Base-by-base conservation (phyloP, 2,797 vertebrate genomes). In the Aulostomus chinensis region DNA sequence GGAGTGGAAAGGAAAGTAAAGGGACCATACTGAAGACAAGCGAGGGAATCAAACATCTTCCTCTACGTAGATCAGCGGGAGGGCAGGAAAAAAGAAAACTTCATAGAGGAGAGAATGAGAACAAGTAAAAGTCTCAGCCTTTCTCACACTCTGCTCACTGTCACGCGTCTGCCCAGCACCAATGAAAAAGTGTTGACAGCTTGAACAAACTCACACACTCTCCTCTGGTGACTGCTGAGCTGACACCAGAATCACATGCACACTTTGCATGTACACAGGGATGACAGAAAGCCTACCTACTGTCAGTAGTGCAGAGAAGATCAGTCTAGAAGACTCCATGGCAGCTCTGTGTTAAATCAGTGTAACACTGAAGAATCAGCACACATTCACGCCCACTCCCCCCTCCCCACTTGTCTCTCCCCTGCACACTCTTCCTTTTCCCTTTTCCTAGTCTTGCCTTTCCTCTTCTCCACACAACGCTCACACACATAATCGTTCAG, bases 321-420 rank as follows among this genome's bases (percentile, higher is more conserved):
- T 50, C 66, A 63, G 56, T 80, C 62, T 59, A 40, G 59, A 63
- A 68, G 68, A 48, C 50, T 85, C 80, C 87, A 89, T 91, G 64
- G 60, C 77, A 66, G 78, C 50, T 82, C 43, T 47, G 56, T 50
- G 64, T 68, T 35, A 63, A 41, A 14, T 40, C 43, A 55, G 64
- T 51, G 40, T 39, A 43, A 58, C 43, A 40, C 15, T 49, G 36
- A 59, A 52, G 55, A 53, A 43, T 18, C 52, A 61, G 46, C 50
- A 53, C 64, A 77, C 60, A 17, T 68, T 61, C 59, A 14, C 61
- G 9, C 17, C 4, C 54, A 38, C 31, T 9, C 51, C 49, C 42
- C 31, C 53, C 29, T 15, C 14, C 22, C 10, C 38, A 24, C 24
- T 15, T 12, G 2, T 31, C 17, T 17, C 26, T 6, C 33, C 26